These are phyloP conservation scores for Diacarnus erythraeanus DNA, from an alignment of 37 sponge, comb jelly and placozoan genomes.

Conservation along the genomic window DNA sequence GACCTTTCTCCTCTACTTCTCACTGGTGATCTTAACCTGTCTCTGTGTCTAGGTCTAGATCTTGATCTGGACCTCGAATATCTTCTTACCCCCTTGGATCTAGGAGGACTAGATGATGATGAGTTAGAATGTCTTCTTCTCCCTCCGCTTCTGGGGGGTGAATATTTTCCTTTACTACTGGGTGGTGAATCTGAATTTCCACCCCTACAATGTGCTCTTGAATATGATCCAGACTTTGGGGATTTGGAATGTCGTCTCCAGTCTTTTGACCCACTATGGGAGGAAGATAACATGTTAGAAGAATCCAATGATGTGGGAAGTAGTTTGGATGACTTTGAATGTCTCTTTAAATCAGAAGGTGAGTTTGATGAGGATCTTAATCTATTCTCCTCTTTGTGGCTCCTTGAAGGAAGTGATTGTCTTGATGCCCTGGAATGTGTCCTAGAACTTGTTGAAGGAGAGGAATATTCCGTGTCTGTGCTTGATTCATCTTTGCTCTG, in stretches of 20 bases:
- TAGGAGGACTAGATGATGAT: not conserved
- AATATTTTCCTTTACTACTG: too few species aligned
- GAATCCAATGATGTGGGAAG: too few species aligned
- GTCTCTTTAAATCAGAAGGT: not conserved
- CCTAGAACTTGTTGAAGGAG: not conserved
- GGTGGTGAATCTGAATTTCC: too few species aligned
- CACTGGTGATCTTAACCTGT: not conserved
- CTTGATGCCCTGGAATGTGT: not conserved
- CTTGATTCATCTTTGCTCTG: slow-evolving; percentile 1
- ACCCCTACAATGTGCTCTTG: too few species aligned
- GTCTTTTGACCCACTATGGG: too few species aligned
- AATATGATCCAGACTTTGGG: too few species aligned
- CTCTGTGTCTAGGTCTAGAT: not conserved
- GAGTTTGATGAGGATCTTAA: not conserved
- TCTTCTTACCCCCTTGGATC: not conserved
- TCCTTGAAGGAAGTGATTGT: not conserved
- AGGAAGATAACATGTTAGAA: too few species aligned
- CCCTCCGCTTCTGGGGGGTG: too few species aligned
- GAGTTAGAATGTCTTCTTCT: not conserved
- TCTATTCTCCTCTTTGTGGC: not conserved
- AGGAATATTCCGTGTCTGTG: not conserved
- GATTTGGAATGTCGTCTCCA: too few species aligned
- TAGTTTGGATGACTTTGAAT: not conserved
- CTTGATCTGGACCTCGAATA: not conserved
- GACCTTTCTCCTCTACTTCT: not conserved